Conservation (phyloP, 2,113 vertebrate species). For the Anser brachyrhynchus region DNA sequence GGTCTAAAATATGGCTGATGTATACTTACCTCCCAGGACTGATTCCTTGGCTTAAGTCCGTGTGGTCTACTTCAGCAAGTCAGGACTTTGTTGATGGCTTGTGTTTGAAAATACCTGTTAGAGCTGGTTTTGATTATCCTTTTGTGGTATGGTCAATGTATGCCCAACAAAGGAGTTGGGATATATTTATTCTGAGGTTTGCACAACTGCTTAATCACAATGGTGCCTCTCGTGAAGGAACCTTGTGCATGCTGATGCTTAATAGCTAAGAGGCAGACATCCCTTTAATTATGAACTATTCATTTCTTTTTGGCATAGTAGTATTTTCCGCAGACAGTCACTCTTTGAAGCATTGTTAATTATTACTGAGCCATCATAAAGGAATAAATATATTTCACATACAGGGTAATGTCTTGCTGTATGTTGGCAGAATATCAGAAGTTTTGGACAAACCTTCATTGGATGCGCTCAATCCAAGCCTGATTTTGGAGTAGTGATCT, state of each 20-base stretch:
- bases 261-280: background rate
- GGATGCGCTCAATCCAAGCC: background rate
- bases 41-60: background rate
- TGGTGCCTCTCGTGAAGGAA: background rate
- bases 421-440: background rate
- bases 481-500: background rate
- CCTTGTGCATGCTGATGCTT: background rate
- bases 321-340: background rate
- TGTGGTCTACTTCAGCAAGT: background rate
- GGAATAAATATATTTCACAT: background rate
- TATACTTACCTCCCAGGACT: background rate
- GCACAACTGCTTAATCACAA: background rate
- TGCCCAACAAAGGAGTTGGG: background rate
- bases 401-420: background rate
- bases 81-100: background rate
- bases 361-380: background rate
- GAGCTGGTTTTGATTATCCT: background rate
- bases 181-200: background rate
- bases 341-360: background rate
- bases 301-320: background rate
- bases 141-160: fast-evolving
- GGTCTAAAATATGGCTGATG: background rate
- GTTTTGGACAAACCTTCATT: background rate
- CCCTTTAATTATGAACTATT: background rate
- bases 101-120: background rate